Percentiles rank a stretch among this genome's conserved stretches.
These are phyloP conservation scores for Heliconius hortense DNA, from an alignment of 2,888 invertebrate species.

Conservation along the genomic window DNA sequence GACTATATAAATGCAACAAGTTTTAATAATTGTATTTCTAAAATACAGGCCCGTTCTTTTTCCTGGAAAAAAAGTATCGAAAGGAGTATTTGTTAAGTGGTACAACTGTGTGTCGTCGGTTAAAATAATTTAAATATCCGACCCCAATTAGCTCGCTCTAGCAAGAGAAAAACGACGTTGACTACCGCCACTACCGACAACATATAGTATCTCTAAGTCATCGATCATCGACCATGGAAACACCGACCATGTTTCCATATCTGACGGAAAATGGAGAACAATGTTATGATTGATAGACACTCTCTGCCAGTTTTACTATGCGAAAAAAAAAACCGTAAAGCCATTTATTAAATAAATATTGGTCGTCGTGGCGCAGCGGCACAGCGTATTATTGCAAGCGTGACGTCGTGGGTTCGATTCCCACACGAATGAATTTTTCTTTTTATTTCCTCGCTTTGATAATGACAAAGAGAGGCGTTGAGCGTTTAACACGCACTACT, in stretches of 20 bases:
- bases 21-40: too few relatives aligned
- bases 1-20: too few relatives aligned
- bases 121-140: too few relatives aligned
- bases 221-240: too few relatives aligned
- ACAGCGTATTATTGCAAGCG: neutral
- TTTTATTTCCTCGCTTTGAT: neutral
- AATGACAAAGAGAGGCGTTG: neutral
- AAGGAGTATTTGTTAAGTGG: too few relatives aligned
- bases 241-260: neutral
- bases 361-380: neutral
- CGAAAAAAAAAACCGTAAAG: neutral
- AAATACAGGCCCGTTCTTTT: too few relatives aligned
- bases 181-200: neutral
- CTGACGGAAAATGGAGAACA: neutral
- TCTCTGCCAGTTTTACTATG: neutral
- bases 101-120: too few relatives aligned
- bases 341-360: neutral
- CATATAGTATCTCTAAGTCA: neutral
- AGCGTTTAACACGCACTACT: too few relatives aligned
- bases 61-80: too few relatives aligned
- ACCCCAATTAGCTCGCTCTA: too few relatives aligned
- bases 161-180: neutral
- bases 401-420: neutral
- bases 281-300: neutral
- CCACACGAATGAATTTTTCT: neutral